Evolutionary conservation across 1,140 invertebrate genomes (phyloP), one percentile per base, ranked within the genome.

Genomic region (Sminthurides bifidus): DNA sequence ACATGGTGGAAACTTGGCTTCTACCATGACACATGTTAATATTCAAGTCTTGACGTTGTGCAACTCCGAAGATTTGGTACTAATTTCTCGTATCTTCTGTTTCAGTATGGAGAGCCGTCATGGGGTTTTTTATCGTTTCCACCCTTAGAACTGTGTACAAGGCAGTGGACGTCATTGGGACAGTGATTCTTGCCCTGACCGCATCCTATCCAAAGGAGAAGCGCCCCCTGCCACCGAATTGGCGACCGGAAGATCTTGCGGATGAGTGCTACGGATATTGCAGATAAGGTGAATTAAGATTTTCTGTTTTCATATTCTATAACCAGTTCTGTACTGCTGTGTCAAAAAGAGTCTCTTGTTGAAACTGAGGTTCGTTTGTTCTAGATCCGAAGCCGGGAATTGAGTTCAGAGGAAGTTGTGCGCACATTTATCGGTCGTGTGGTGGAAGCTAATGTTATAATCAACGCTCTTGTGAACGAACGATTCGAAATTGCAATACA

Each of bases 381-480:
- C 8, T 24, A 65, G 63, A 65, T 65, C 27, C 59, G 63, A 1
- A 54, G 21, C 30, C 14, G 50, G 17, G 44, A 91, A 84, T 70
- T 88, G 37, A 81, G 78, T 27, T 85, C 84, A 54, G 79, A 80
- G 48, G 77, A 84, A 68, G 82, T 91, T 8, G 68, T 91, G 23
- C 76, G 82, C 60, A 78, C 83, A 0, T 91, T 85, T 66, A 88
- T 92, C 31, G 74, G 77, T n/a, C 77, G 89, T 58, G 85, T 89
- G 58, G 77, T 79, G 66, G 81, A 85, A 64, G 78, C 91, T 14
- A 88, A 92, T 71, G 81, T 83, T 1, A 68, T 81, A 29, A 67
- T 92, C n/a, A 93, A 92, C 68, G 86, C 82, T 58, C 76, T 89
- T 1, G 81, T 86, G 0, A 84, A 86, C 55, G 73, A 85, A 57